phyloP scores from a whole-genome alignment of 2,888 invertebrate species.

The Pammene aurita region DNA sequence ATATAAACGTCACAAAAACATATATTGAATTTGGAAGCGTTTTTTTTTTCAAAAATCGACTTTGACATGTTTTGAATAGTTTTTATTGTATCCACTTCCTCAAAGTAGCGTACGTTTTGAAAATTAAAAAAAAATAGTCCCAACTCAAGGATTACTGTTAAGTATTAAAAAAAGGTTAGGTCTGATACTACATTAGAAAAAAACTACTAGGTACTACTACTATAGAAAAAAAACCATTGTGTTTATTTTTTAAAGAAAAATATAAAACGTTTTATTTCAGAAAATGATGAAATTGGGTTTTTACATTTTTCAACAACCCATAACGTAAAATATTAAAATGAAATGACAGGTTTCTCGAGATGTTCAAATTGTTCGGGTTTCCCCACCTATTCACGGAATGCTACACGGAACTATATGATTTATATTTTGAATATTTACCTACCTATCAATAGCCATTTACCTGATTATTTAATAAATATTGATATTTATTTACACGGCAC shows the following conservation, averaged over 20 bases:
- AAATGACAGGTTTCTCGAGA: conserved; percentile 31
- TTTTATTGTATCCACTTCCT: background rate
- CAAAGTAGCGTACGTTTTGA: background rate
- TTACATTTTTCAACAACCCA: conserved; percentile 4
- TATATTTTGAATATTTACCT: conserved; percentile 15
- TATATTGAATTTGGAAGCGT: conserved; percentile 53
- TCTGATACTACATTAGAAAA: too few relatives aligned
- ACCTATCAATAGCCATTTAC: background rate
- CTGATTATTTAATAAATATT: background rate
- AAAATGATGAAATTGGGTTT: conserved; percentile 2
- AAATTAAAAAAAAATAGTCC: too few relatives aligned
- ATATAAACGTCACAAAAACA: conserved; percentile 50
- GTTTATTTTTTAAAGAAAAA: too few relatives aligned
- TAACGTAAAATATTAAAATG: conserved; percentile 10
- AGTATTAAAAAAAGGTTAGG: too few relatives aligned
- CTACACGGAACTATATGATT: conserved; percentile 15
- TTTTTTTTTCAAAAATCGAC: conserved; percentile 47
- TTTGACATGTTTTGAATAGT: background rate
- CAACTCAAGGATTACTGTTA: too few relatives aligned
- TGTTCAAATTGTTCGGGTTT: conserved; percentile 28
- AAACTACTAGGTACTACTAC: too few relatives aligned
- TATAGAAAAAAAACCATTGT: too few relatives aligned
- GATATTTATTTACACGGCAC: background rate
- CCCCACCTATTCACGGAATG: conserved; percentile 28
- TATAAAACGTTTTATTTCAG: background rate